These are phyloP conservation scores for Heliconius melpomene DNA, from an alignment of 1,140 invertebrate genomes.

Conservation along the genomic window DNA sequence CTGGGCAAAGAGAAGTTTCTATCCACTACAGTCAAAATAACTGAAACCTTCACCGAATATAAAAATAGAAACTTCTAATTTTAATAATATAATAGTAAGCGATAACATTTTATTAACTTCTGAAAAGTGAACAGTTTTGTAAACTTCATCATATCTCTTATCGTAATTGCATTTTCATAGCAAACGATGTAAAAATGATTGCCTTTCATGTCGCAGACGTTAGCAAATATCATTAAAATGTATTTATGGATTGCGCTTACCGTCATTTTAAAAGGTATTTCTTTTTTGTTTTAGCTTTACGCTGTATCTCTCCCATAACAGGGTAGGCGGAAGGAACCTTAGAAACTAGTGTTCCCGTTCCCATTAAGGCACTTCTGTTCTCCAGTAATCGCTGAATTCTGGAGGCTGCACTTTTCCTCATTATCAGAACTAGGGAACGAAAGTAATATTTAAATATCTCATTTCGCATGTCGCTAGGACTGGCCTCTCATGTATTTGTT, in stretches of 20 bases:
- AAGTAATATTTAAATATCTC: no score
- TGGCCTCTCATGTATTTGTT: no score
- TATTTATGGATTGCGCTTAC: background rate
- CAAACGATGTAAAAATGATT: constrained; percentile 11
- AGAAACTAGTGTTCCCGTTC: no score
- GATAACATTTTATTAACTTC: background rate
- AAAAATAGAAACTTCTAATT: background rate
- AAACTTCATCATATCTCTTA: background rate
- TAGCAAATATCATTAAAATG: constrained; percentile 11
- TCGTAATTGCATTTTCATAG: constrained; percentile 11
- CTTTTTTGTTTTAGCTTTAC: background rate
- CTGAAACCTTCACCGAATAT: background rate
- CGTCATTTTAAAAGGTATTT: background rate
- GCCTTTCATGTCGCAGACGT: background rate
- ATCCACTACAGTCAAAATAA: no score
- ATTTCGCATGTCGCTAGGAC: no score
- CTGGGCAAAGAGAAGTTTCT: no score
- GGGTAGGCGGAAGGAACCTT: no score
- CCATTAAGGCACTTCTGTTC: no score
- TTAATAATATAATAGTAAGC: background rate
- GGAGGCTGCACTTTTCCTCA: no score
- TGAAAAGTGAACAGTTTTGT: background rate
- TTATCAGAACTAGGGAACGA: no score
- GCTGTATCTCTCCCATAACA: no score
- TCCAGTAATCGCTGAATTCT: no score